Percentiles rank a stretch among this genome's conserved stretches.
Conservation (phyloP, 2,797 vertebrate species). For the Aldrovandia affinis region DNA sequence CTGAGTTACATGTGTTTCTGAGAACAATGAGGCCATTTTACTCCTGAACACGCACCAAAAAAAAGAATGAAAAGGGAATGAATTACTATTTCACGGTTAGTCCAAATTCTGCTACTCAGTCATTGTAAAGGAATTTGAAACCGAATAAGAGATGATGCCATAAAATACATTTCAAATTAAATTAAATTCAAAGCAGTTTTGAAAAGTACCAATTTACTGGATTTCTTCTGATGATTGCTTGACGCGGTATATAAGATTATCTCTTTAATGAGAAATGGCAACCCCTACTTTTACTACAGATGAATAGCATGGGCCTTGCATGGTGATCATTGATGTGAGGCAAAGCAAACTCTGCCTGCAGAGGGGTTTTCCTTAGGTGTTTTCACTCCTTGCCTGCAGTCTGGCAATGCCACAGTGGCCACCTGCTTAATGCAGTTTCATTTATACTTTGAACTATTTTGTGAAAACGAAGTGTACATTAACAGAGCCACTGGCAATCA, state of each 20-base stretch:
- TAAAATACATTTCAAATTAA: slow-evolving; percentile 21
- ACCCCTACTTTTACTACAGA: background rate
- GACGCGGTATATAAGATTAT: background rate
- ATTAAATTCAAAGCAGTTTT: background rate
- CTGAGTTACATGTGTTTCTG: slow-evolving; percentile 52
- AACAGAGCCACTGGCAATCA: background rate
- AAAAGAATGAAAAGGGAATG: slow-evolving; percentile 19
- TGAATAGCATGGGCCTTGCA: background rate
- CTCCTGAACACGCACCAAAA: slow-evolving; percentile 40
- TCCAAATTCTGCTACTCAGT: slow-evolving; percentile 49
- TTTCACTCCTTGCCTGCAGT: slow-evolving; percentile 1
- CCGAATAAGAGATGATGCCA: slow-evolving; percentile 15
- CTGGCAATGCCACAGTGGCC: background rate
- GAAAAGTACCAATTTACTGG: slow-evolving; percentile 14
- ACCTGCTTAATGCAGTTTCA: background rate
- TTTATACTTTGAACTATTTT: background rate
- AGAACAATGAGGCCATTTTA: slow-evolving; percentile 68
- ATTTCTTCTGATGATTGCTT: background rate
- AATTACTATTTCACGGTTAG: slow-evolving; percentile 48
- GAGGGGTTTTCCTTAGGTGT: background rate
- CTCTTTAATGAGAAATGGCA: background rate
- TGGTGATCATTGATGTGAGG: background rate
- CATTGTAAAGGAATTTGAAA: slow-evolving; percentile 28
- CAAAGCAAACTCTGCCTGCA: background rate
- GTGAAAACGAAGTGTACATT: background rate